A percentile compares a stretch with the other conserved stretches of the same genome.
Evolutionary conservation across 2,113 vertebrate species (phyloP).

Genomic region (Dendropsophus ebraccatus): DNA sequence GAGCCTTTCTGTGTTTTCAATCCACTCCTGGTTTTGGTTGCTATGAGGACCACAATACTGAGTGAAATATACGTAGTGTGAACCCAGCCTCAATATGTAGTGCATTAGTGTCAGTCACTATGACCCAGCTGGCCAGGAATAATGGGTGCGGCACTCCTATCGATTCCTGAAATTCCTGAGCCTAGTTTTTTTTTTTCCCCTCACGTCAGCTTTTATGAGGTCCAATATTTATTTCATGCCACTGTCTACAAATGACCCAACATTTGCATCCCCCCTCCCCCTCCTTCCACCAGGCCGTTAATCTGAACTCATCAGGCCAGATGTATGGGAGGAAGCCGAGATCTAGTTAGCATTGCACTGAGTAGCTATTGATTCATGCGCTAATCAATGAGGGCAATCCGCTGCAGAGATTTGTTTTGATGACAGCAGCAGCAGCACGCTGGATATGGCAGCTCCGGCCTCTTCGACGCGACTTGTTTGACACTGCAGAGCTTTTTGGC

Average conservation of each 20-base stretch:
- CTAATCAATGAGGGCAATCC: slow-evolving; percentile 66
- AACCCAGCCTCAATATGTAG: neutral
- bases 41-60: too few species aligned
- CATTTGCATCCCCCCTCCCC: slow-evolving; percentile 52
- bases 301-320: slow-evolving; percentile 60
- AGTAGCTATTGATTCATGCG: slow-evolving; percentile 63
- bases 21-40: too few species aligned
- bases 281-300: slow-evolving; percentile 60
- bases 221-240: slow-evolving; percentile 57
- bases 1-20: too few species aligned
- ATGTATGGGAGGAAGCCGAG: slow-evolving; percentile 52
- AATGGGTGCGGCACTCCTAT: slow-evolving; percentile 65
- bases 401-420: slow-evolving; percentile 78
- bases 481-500: slow-evolving; percentile 68
- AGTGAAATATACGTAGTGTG: too few species aligned
- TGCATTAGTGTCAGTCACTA: slow-evolving; percentile 32
- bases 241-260: slow-evolving; percentile 47
- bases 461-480: slow-evolving; percentile 62
- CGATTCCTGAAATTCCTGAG: slow-evolving; percentile 58
- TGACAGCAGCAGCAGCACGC: slow-evolving; percentile 69
- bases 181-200: slow-evolving; percentile 55
- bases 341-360: slow-evolving; percentile 61
- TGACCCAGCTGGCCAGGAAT: slow-evolving; percentile 59
- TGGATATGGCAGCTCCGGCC: slow-evolving; percentile 64
- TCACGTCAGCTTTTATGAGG: slow-evolving; percentile 59